Evolutionary conservation across 2,888 invertebrate species (phyloP).

Genomic region (Salpingus planirostris): DNA sequence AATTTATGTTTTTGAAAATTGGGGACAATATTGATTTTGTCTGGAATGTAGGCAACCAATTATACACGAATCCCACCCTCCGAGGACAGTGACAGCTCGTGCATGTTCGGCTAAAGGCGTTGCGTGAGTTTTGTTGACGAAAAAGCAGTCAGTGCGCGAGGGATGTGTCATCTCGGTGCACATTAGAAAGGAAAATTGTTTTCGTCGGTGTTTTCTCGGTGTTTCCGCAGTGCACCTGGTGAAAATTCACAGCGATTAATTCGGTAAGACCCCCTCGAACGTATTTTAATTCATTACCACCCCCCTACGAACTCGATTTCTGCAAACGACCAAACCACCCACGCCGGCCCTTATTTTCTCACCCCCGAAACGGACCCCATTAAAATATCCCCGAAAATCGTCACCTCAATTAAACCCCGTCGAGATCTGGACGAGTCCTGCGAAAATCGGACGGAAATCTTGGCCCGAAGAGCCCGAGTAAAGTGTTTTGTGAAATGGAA

Average conservation of each 20-base stretch:
- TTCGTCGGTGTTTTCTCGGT: slow-evolving; percentile 5
- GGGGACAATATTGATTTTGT: no score
- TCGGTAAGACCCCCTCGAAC: slow-evolving; percentile 3
- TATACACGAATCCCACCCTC: background rate
- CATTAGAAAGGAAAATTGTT: slow-evolving; percentile 5
- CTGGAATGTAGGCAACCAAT: slow-evolving; percentile 3
- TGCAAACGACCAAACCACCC: slow-evolving; percentile 3
- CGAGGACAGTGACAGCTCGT: background rate
- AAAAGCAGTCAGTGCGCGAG: slow-evolving; percentile 6
- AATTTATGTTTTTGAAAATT: no score
- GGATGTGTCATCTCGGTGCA: slow-evolving; percentile 11
- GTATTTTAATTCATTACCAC: background rate
- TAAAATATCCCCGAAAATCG: background rate
- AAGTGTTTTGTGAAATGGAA: no score
- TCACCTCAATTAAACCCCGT: background rate
- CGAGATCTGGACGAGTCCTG: no score
- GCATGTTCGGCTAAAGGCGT: slow-evolving; percentile 9
- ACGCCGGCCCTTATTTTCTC: slow-evolving; percentile 7
- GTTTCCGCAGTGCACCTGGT: slow-evolving; percentile 2
- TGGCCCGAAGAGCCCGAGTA: no score
- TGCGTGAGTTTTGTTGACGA: slow-evolving; percentile 12
- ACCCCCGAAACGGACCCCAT: no score
- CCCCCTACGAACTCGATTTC: background rate
- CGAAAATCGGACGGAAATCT: no score
- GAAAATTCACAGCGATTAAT: background rate